Percentiles rank a stretch among this genome's conserved stretches.
These are phyloP conservation scores for Hypotaenidia okinawae DNA, from an alignment of 2,797 vertebrate species.

Conservation along the genomic window DNA sequence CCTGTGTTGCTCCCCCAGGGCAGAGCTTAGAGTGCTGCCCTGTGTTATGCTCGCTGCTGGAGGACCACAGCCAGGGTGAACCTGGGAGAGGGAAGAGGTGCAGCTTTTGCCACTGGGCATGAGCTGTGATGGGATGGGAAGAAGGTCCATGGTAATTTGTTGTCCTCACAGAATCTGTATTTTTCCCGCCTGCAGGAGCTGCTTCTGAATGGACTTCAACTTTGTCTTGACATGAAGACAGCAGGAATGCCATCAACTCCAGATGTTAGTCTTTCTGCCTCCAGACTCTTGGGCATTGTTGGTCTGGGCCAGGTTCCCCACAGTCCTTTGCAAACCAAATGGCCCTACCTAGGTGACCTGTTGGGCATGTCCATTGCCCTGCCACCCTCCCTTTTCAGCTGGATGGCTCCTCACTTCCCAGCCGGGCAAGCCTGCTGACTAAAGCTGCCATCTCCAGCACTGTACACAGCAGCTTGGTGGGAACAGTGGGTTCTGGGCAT, in stretches of 20 bases:
- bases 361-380: background rate
- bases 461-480: background rate
- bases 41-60: background rate
- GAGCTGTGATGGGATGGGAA: background rate
- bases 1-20: background rate
- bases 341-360: background rate
- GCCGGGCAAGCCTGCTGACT: background rate
- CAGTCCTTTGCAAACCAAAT: background rate
- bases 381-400: background rate
- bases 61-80: accelerated
- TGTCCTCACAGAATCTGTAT: background rate
- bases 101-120: background rate
- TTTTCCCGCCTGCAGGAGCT: background rate
- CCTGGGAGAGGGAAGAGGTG: background rate
- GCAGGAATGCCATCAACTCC: background rate
- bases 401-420: background rate
- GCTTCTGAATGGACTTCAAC: background rate
- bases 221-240: background rate
- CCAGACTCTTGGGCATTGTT: background rate
- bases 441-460: background rate
- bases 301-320: background rate
- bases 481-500: background rate
- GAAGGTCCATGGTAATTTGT: background rate
- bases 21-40: background rate
- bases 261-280: background rate